Evolutionary conservation across 37 sponge, comb jelly and placozoan genomes (phyloP).

Genomic region (Geodia barretti): DNA sequence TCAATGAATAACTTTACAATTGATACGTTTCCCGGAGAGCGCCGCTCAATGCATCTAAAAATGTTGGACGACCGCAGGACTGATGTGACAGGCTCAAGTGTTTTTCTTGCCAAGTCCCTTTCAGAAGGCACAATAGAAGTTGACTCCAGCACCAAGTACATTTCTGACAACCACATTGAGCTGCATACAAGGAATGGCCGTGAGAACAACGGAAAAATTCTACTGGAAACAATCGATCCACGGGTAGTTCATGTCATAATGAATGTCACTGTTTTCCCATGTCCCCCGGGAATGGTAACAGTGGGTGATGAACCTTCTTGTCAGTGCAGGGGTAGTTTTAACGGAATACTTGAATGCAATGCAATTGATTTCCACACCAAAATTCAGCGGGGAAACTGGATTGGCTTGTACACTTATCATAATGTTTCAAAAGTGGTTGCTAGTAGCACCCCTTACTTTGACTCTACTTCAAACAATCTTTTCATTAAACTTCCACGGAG

Average conservation of each 20-base stretch:
- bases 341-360: slow-evolving; percentile 19
- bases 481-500: background rate
- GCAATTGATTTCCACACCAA: background rate
- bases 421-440: background rate
- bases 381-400: slow-evolving; percentile 30
- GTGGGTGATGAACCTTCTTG: background rate
- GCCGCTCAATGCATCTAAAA: background rate
- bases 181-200: slow-evolving; percentile 23
- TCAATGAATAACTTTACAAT: background rate
- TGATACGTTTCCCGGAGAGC: slow-evolving; percentile 30
- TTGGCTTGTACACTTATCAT: background rate
- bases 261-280: slow-evolving; percentile 16
- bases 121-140: background rate
- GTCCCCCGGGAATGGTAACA: slow-evolving; percentile 60
- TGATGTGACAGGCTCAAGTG: slow-evolving; percentile 37
- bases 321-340: slow-evolving; percentile 10
- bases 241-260: slow-evolving; percentile 45
- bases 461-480: background rate
- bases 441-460: slow-evolving; percentile 25
- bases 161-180: slow-evolving; percentile 19
- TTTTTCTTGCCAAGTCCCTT: background rate
- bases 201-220: too few species aligned
- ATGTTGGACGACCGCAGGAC: slow-evolving; percentile 13
- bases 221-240: slow-evolving; percentile 42
- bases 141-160: slow-evolving; percentile 27